These are phyloP conservation scores for Lamprologus ornatipinnis DNA, from an alignment of 2,113 vertebrate genomes.

Conservation along the genomic window DNA sequence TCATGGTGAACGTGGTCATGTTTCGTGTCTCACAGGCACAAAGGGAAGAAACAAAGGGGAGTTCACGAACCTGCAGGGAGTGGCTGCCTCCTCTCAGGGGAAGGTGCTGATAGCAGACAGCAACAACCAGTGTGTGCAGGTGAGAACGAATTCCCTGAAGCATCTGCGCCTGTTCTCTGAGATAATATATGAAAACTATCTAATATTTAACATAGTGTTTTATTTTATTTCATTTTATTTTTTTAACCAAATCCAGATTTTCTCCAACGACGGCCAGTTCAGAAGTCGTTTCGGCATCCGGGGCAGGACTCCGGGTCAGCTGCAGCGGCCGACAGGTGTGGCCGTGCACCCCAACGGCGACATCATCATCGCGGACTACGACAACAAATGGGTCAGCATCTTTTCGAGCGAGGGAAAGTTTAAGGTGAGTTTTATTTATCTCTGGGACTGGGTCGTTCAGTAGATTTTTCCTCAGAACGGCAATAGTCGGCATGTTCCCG, in stretches of 20 bases:
- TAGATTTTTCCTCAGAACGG: neutral
- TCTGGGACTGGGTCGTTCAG: neutral
- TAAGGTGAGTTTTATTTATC: conserved; percentile 73
- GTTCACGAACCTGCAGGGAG: conserved; percentile 97
- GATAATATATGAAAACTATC: neutral
- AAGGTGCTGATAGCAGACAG: conserved; percentile 96
- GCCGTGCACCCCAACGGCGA: conserved; percentile 92
- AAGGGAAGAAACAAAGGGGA: conserved; percentile 99
- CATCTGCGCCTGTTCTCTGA: neutral
- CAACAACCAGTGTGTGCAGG: conserved; percentile 99
- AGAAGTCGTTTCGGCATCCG: conserved; percentile 92
- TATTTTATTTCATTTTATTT: neutral
- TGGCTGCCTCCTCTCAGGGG: conserved; percentile 84
- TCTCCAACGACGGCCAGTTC: conserved; percentile 93
- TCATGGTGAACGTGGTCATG: neutral
- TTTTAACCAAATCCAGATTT: conserved; percentile 72
- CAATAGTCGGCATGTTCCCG: neutral
- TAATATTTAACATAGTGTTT: neutral
- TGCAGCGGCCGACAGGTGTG: conserved; percentile 92
- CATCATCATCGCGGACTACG: conserved; percentile 96
- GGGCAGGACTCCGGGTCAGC: conserved; percentile 88
- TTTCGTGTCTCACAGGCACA: conserved; percentile 73
- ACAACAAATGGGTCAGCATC: conserved; percentile 99
- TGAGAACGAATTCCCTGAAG: conserved; percentile 36
- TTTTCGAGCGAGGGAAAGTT: conserved; percentile 96